Conservation (phyloP, 2,797 vertebrate genomes). For the Bucorvus abyssinicus region DNA sequence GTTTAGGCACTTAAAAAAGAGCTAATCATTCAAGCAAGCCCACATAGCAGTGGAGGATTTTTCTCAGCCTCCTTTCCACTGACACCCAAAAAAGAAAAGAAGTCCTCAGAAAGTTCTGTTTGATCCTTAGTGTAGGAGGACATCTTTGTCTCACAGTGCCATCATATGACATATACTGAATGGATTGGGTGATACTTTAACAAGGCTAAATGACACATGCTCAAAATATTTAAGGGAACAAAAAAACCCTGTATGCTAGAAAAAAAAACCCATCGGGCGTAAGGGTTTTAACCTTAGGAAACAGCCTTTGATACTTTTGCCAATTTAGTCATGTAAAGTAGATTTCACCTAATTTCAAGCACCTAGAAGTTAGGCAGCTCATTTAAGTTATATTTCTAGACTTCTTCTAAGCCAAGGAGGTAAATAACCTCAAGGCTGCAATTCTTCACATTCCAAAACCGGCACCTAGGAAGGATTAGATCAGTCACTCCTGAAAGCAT, state of each 20-base stretch:
- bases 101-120: constrained; percentile 1
- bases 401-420: neutral
- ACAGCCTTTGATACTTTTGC: neutral
- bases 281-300: neutral
- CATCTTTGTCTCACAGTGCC: constrained; percentile 56
- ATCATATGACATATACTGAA: constrained; percentile 58
- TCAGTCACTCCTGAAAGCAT: neutral
- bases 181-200: constrained; percentile 37
- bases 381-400: neutral
- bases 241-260: neutral
- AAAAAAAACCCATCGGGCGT: neutral
- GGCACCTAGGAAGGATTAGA: neutral
- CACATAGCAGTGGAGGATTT: constrained; percentile 40
- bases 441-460: neutral
- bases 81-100: constrained; percentile 26
- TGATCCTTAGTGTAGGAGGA: constrained; percentile 53
- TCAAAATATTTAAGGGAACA: constrained; percentile 59
- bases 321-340: neutral
- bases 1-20: constrained; percentile 17
- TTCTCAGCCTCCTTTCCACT: constrained; percentile 16
- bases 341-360: neutral
- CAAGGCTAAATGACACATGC: constrained; percentile 26
- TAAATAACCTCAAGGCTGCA: neutral
- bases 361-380: neutral
- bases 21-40: constrained; percentile 45